Conservation (phyloP, 2,888 invertebrate species). For the Stegophylla sp. region DNA sequence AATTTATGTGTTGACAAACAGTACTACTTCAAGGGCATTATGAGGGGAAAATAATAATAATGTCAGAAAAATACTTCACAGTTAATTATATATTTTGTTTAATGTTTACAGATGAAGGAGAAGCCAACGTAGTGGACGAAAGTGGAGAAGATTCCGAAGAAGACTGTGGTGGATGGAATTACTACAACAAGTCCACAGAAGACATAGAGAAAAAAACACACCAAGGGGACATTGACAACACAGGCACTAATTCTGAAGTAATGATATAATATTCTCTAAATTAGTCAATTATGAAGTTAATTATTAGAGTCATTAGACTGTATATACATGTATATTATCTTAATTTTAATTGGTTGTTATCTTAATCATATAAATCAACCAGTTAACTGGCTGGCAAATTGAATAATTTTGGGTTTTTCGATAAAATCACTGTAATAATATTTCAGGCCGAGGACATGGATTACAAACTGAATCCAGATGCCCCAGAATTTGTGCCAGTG, state of each 20-base stretch:
- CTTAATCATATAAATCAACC: background rate
- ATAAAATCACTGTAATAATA: background rate
- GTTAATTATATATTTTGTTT: background rate
- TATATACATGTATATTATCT: background rate
- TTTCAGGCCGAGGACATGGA: conserved; percentile 70
- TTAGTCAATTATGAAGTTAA: conserved; percentile 12
- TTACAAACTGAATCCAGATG: conserved; percentile 83
- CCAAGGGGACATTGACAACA: conserved; percentile 9
- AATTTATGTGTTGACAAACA: background rate
- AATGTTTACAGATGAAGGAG: conserved; percentile 73
- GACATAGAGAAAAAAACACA: conserved; percentile 52
- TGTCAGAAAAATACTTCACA: background rate
- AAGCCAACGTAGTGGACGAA: conserved; percentile 66
- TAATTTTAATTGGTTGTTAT: conserved; percentile 1
- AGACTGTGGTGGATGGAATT: conserved; percentile 86
- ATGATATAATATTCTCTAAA: conserved; percentile 21
- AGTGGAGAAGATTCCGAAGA: conserved; percentile 74
- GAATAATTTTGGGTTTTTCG: background rate
- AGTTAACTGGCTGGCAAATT: background rate
- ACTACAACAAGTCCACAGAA: conserved; percentile 66
- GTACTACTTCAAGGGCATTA: background rate
- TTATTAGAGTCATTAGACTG: background rate
- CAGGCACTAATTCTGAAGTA: conserved; percentile 60
- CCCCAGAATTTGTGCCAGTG: conserved; percentile 81
- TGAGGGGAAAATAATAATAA: background rate